Base-by-base conservation (phyloP, 2,888 invertebrate genomes). In the Meandrusa payeni region DNA sequence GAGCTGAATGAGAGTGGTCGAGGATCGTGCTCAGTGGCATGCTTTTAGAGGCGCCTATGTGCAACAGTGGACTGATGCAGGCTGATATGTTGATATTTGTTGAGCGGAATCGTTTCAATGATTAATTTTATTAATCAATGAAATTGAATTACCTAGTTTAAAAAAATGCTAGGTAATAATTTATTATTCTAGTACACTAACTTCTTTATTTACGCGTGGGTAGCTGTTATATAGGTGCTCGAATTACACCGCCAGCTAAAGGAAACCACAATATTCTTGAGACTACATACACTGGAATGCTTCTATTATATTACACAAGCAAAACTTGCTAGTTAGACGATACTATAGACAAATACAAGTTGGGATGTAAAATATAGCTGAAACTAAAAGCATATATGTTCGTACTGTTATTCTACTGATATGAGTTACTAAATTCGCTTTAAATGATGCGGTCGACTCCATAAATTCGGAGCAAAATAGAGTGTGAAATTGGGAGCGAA, bases 401-500 rank as follows among this genome's bases (percentile, higher is more conserved):
- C 9, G 10, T 17, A 10, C 31, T 9, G 17, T 19, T 11, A 23
- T 15, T 12, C 7, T 7, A 1, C 9, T 12, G 13, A 24, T 15
- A 37, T 3, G 11, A 7, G 6, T 7, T 26, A 5, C 27, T 20
- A 20, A 37, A 37, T 28, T 20, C 27, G 10, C 2, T 6, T 10
- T n/a, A 26, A 20, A 37, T 20, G 12, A 20, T 37, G 37, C 37
- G 37, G 37, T 27, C 20, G 26, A 26, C 11, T n/a, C 19, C n/a
- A 27, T 33, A 27, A 33, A 33, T 33, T 41, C 19, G 13, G 9
- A 7, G 32, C 12, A 23, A 15, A 39, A 29, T 28, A 29, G 29
- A 9, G 33, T 33, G 33, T 43, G 31, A 43, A 38, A 38, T 38
- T 31, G 20, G 7, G 9, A 32, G 13, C 10, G 9, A 26, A 32